phyloP scores from a whole-genome alignment of 2,113 vertebrate species.

The Xerus inauris region DNA sequence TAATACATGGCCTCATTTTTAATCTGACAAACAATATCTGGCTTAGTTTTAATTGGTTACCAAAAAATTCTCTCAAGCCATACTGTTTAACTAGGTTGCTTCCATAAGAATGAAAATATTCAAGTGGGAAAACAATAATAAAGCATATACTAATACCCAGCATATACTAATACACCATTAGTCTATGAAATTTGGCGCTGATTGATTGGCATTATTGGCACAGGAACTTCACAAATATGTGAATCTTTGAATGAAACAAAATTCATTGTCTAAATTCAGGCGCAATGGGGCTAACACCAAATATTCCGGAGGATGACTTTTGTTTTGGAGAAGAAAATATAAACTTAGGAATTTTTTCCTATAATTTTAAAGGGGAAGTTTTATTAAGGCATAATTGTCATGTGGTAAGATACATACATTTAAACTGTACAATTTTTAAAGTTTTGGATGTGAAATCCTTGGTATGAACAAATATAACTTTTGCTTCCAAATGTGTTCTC shows the following conservation, averaged over 20 bases:
- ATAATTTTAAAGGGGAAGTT: neutral
- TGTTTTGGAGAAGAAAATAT: neutral
- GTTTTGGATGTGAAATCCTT: neutral
- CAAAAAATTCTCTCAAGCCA: neutral
- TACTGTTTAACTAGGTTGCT: neutral
- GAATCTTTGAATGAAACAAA: constrained; percentile 19
- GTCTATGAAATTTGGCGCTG: neutral
- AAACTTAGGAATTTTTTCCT: neutral
- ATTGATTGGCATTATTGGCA: neutral
- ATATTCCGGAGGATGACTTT: neutral
- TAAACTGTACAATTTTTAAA: neutral
- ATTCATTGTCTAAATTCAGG: neutral
- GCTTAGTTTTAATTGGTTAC: neutral
- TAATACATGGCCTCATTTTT: neutral
- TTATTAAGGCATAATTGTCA: neutral
- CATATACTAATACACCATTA: neutral
- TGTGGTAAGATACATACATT: neutral
- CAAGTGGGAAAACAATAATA: neutral
- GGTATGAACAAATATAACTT: neutral
- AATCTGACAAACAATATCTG: neutral
- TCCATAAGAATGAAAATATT: neutral
- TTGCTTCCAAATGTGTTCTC: neutral
- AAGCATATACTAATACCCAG: neutral
- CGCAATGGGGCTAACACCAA: neutral
- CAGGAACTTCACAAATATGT: neutral